Base-by-base conservation (phyloP, 2,888 invertebrate species). In the Chalcosyrphus nemorum region DNA sequence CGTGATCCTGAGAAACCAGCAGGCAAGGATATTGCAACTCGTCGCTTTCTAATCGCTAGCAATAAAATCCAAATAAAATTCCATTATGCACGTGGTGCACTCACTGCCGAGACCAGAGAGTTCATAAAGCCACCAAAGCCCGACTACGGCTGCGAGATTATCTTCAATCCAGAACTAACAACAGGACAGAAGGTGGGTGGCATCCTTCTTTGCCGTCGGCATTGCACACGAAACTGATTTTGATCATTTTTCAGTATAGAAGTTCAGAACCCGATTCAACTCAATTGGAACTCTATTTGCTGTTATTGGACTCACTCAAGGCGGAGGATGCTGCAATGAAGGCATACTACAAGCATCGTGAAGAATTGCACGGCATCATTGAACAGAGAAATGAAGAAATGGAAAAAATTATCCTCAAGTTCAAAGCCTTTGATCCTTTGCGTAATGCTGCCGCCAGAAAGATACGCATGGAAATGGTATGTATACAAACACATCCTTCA, bases 61-160 rank as follows among this genome's bases (percentile, higher is more conserved):
- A 93, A 94, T 47, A 90, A 91, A 88, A 90, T 91, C 90, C 19
- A 92, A 1, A 35, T 92, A 2, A 89, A 90, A 86, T 92, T 90
- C 77, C 92, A 92, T 61, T 92, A 90, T 59, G 88, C 86, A 0
- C 88, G 87, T 17, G 90, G 91, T 50, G 90, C 90, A 13, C 87
- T 92, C 4, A 92, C 91, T 0, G 89, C 92, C 2, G 89, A 90
- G 9, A 95, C 93, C 0, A 92, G 95, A 43, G 93, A 92, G 59
- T 96, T 94, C 87, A 91, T 93, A 1, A 96, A 95, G 88, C 96
- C 96, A 0, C 93, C 94, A 4, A 90, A 94, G 66, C 93, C 94
- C 0, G 95, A 96, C 88, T 94, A 95, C 87, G 95, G 95, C 0
- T 94, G 95, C 4, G 93, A 93, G 86, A 92, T 95, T 7, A 89